Conservation (phyloP, 2,888 invertebrate genomes). For the Chrysomela aeneicollis region DNA sequence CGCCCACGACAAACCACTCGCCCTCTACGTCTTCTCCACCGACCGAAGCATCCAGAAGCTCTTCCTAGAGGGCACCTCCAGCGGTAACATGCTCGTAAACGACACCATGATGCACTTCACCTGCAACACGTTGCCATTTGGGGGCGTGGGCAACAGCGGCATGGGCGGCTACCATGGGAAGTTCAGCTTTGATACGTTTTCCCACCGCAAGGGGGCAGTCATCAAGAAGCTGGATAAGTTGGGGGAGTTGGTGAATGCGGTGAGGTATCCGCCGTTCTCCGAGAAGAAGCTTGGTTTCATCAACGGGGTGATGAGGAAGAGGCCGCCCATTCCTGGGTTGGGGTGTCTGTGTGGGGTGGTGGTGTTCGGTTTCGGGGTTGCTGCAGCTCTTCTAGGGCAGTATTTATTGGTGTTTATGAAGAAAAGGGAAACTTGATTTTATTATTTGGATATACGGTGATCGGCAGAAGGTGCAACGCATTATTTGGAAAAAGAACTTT, state of each 20-base stretch:
- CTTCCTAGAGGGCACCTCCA: slow-evolving; percentile 75
- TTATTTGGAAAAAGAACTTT: no score
- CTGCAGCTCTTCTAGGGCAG: slow-evolving; percentile 6
- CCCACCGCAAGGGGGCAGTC: slow-evolving; percentile 86
- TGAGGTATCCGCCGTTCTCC: slow-evolving; percentile 84
- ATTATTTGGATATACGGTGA: no score
- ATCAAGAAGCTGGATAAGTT: slow-evolving; percentile 73
- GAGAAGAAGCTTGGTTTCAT: slow-evolving; percentile 70
- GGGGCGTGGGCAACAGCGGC: slow-evolving; percentile 94
- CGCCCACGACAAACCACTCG: slow-evolving; percentile 86
- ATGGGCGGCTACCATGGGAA: slow-evolving; percentile 95
- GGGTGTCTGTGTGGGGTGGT: slow-evolving; percentile 9
- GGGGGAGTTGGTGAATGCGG: slow-evolving; percentile 72
- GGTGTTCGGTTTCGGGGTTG: slow-evolving; percentile 19
- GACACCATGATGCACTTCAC: slow-evolving; percentile 85
- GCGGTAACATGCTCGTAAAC: slow-evolving; percentile 84
- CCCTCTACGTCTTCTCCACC: slow-evolving; percentile 84
- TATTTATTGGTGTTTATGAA: slow-evolving; percentile 5
- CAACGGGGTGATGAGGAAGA: slow-evolving; percentile 2
- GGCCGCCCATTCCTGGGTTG: slow-evolving; percentile 17
- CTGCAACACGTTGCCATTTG: slow-evolving; percentile 93
- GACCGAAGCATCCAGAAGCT: slow-evolving; percentile 67
- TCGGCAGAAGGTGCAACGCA: no score
- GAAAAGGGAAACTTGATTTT: not conserved
- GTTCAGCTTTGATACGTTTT: slow-evolving; percentile 89